These are phyloP conservation scores for Pseudochirops cupreus DNA, from an alignment of 2,797 vertebrate species.

Conservation along the genomic window DNA sequence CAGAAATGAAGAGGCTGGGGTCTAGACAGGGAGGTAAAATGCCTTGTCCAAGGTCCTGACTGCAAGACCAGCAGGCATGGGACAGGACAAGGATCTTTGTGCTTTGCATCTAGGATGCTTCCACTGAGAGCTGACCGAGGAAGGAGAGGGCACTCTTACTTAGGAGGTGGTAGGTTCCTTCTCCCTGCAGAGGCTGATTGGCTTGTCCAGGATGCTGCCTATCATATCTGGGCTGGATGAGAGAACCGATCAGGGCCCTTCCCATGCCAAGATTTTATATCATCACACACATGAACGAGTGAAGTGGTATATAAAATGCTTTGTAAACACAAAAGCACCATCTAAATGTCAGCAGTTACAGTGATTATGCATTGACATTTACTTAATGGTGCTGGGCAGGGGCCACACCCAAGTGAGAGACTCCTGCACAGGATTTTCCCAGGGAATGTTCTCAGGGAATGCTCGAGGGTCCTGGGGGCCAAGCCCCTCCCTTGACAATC, in stretches of 20 bases:
- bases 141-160: not conserved
- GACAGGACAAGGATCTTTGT: not conserved
- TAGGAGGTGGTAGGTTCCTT: not conserved
- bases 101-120: not conserved
- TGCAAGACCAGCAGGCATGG: not conserved
- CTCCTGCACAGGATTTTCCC: not conserved
- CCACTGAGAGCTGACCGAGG: not conserved
- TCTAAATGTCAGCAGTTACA: not conserved
- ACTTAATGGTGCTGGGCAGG: not conserved
- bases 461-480: not conserved
- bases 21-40: not conserved
- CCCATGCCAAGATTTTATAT: not conserved
- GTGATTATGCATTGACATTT: not conserved
- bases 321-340: not conserved
- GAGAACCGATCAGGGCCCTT: not conserved
- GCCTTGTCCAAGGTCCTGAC: not conserved
- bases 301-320: not conserved
- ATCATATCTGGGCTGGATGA: not conserved
- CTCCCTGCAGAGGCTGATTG: not conserved
- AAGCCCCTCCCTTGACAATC: not conserved
- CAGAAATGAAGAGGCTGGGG: not conserved
- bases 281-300: not conserved
- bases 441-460: not conserved
- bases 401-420: not conserved
- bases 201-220: not conserved